Evolutionary conservation across 2,797 vertebrate genomes (phyloP).

Genomic region (Acridotheres tristis): DNA sequence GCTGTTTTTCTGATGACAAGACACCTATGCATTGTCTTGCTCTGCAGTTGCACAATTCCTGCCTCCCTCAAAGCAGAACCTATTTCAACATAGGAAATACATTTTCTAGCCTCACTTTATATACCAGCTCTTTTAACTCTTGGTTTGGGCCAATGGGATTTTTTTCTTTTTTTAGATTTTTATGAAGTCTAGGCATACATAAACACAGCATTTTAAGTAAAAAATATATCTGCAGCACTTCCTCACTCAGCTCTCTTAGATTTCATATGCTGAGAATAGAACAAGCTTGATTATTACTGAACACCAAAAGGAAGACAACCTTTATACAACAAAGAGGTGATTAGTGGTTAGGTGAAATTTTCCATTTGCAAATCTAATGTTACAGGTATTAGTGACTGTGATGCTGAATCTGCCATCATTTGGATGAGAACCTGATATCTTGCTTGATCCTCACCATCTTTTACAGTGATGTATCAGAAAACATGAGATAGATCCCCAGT

Average conservation of each 20-base stretch:
- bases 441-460: background rate
- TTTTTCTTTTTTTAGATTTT: background rate
- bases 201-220: background rate
- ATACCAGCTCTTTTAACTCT: background rate
- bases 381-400: background rate
- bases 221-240: background rate
- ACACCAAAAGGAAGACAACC: background rate
- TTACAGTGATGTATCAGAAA: background rate
- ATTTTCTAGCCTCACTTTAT: background rate
- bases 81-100: background rate
- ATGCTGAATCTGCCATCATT: background rate
- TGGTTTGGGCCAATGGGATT: background rate
- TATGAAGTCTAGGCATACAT: background rate
- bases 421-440: background rate
- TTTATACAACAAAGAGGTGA: background rate
- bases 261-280: background rate
- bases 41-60: background rate
- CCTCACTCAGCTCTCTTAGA: background rate
- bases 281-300: background rate
- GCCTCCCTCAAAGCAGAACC: background rate
- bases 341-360: background rate
- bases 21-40: background rate
- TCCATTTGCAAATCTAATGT: background rate
- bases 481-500: background rate
- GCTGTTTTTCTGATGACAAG: background rate